Evolutionary conservation across 2,113 vertebrate genomes (phyloP).

Genomic region (Phylloscopus trochiloides): DNA sequence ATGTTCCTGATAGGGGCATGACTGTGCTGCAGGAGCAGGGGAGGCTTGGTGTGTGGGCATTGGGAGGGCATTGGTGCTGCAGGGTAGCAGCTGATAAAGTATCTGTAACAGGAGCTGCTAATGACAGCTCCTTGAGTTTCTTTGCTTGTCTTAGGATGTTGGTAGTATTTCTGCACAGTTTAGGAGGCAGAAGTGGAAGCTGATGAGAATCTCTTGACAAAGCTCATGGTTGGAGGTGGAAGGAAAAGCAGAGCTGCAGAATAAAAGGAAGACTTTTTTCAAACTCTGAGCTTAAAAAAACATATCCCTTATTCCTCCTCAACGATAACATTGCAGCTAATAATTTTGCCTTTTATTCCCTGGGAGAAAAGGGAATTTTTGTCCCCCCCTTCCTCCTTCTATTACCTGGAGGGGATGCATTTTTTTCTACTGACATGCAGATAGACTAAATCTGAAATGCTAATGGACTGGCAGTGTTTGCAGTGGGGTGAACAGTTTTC

Average conservation of each 20-base stretch:
- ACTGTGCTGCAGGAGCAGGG: neutral
- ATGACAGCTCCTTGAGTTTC: neutral
- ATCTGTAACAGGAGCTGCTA: neutral
- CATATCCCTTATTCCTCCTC: neutral
- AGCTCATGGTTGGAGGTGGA: constrained; percentile 37
- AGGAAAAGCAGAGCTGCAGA: neutral
- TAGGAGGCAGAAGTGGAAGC: constrained; percentile 53
- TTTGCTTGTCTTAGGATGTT: constrained; percentile 30
- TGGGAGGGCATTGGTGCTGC: neutral
- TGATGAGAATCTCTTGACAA: constrained; percentile 40
- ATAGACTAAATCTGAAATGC: constrained; percentile 66
- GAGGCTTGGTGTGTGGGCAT: rapidly evolving
- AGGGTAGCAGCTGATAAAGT: neutral
- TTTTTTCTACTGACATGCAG: constrained; percentile 14
- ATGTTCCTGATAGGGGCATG: neutral
- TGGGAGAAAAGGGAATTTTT: constrained; percentile 18
- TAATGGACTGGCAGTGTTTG: constrained; percentile 64
- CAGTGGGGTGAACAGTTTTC: constrained; percentile 58
- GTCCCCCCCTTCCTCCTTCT: neutral
- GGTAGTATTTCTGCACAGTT: constrained; percentile 50
- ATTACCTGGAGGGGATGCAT: constrained; percentile 57
- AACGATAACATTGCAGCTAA: constrained; percentile 28
- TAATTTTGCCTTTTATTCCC: constrained; percentile 25
- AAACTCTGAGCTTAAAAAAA: constrained; percentile 28
- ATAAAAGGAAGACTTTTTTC: neutral